phyloP scores from a whole-genome alignment of 2,797 vertebrate genomes.

The Tokudaia muenninki region DNA sequence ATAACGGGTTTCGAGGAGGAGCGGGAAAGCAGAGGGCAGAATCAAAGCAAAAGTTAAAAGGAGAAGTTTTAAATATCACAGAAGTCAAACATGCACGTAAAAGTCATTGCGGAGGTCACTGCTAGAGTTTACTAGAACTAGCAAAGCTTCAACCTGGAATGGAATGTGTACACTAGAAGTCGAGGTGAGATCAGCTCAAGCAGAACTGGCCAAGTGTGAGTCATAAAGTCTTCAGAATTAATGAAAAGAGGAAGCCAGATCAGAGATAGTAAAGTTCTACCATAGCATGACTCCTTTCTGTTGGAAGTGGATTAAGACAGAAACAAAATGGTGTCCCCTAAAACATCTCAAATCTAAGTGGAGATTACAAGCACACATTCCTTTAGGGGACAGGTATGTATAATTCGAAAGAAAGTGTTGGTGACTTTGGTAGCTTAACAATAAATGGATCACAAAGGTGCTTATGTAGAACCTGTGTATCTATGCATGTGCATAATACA shows the following conservation, averaged over 20 bases:
- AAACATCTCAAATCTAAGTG: conserved; percentile 20
- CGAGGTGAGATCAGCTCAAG: conserved; percentile 42
- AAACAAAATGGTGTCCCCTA: background rate
- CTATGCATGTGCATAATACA: background rate
- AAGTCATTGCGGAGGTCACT: conserved; percentile 52
- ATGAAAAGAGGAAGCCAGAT: background rate
- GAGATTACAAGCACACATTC: background rate
- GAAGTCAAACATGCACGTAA: conserved; percentile 9
- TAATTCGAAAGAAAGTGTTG: background rate
- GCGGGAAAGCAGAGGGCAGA: background rate
- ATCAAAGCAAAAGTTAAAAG: conserved; percentile 67
- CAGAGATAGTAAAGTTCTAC: background rate
- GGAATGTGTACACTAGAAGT: background rate
- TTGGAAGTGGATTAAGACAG: background rate
- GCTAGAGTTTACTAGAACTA: conserved; percentile 21
- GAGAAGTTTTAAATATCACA: conserved; percentile 32
- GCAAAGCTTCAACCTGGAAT: conserved; percentile 27
- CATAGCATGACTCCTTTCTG: background rate
- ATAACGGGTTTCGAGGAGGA: background rate
- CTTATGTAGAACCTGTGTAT: background rate
- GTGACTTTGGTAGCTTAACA: conserved; percentile 31
- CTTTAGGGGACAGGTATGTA: background rate
- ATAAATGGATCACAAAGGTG: background rate
- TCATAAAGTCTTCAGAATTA: conserved; percentile 53
- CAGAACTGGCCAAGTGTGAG: conserved; percentile 37